Conservation (phyloP, 2,113 vertebrate genomes). For the Hymenochirus boettgeri region DNA sequence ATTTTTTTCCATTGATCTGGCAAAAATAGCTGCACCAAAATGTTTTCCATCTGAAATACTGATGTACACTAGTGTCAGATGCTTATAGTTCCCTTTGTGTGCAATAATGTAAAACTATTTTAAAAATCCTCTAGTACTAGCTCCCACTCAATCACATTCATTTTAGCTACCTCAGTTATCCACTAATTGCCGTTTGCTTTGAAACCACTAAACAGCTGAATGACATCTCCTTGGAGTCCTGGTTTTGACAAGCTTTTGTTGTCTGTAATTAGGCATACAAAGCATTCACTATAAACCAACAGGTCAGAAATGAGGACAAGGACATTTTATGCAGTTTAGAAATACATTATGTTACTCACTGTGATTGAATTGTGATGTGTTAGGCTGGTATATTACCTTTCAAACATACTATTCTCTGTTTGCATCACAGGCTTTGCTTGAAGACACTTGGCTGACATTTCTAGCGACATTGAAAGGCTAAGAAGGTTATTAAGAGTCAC, state of each 20-base stretch:
- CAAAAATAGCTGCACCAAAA: too few species aligned
- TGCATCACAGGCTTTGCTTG: not conserved
- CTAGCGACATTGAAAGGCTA: not conserved
- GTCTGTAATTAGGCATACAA: slow-evolving; percentile 18
- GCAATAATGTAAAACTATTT: too few species aligned
- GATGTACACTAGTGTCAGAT: too few species aligned
- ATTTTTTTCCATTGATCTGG: too few species aligned
- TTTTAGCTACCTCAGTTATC: not conserved
- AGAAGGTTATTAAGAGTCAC: too few species aligned
- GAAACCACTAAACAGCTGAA: not conserved
- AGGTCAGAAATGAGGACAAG: slow-evolving; percentile 13
- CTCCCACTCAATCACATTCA: not conserved
- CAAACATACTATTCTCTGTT: not conserved
- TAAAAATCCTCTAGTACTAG: too few species aligned
- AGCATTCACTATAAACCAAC: slow-evolving; percentile 16
- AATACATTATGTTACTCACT: slow-evolving; percentile 12
- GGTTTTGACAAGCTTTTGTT: slow-evolving; percentile 6
- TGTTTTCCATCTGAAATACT: too few species aligned
- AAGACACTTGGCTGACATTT: not conserved
- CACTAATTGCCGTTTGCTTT: slow-evolving; percentile 2
- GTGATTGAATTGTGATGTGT: not conserved
- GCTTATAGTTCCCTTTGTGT: too few species aligned
- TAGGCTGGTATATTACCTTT: slow-evolving; percentile 9
- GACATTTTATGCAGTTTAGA: slow-evolving; percentile 15
- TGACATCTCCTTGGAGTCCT: slow-evolving; percentile 5